phyloP scores from a whole-genome alignment of 1,140 invertebrate genomes.

The Musca vetustissima region DNA sequence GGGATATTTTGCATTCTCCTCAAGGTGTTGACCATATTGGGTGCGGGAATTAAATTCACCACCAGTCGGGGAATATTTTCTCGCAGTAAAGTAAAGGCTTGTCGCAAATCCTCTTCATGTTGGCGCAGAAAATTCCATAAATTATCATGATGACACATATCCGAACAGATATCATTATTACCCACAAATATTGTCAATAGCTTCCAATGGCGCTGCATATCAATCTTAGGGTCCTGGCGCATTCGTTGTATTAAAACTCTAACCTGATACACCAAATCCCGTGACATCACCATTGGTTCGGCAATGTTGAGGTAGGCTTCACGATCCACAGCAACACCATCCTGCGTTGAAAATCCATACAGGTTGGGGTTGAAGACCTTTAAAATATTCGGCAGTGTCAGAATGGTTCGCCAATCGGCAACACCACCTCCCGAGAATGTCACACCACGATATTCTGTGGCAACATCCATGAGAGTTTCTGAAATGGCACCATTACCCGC shows the following conservation, averaged over 20 bases:
- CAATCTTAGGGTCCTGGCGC: slow-evolving; percentile 60
- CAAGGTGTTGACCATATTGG: slow-evolving; percentile 45
- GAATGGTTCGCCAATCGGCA: slow-evolving; percentile 60
- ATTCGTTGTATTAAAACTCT: slow-evolving; percentile 63
- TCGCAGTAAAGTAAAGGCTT: slow-evolving; percentile 40
- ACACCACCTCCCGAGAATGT: slow-evolving; percentile 59
- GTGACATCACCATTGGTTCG: slow-evolving; percentile 61
- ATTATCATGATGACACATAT: slow-evolving; percentile 59
- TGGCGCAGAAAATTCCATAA: slow-evolving; percentile 32
- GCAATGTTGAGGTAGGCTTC: slow-evolving; percentile 64
- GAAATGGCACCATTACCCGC: slow-evolving; percentile 62
- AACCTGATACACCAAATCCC: slow-evolving; percentile 66
- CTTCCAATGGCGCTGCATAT: slow-evolving; percentile 71
- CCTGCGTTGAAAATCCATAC: slow-evolving; percentile 60
- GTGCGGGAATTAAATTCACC: slow-evolving; percentile 41
- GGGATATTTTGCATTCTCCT: slow-evolving; percentile 43
- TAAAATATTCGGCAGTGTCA: slow-evolving; percentile 63
- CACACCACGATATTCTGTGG: slow-evolving; percentile 46
- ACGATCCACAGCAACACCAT: slow-evolving; percentile 52
- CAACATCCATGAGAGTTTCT: slow-evolving; percentile 36
- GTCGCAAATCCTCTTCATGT: slow-evolving; percentile 40
- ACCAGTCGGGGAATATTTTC: slow-evolving; percentile 46
- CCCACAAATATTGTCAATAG: slow-evolving; percentile 69
- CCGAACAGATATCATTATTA: slow-evolving; percentile 70
- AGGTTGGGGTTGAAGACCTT: slow-evolving; percentile 66